phyloP scores from a whole-genome alignment of 2,113 vertebrate genomes.

The Hemiprocne comata region DNA sequence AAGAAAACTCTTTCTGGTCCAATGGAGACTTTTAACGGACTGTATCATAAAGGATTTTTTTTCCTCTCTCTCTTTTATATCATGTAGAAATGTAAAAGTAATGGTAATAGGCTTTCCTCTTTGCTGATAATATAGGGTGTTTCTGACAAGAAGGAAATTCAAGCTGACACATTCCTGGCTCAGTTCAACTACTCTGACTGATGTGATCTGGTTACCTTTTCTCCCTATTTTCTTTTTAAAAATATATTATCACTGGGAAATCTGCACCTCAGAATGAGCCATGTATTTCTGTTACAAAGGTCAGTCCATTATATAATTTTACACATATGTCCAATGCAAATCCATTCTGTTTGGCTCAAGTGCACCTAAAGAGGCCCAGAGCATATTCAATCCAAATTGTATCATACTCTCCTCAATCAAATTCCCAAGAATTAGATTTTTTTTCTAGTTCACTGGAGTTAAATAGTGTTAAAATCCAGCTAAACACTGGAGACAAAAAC shows the following conservation, averaged over 20 bases:
- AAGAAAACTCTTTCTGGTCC: constrained; percentile 23
- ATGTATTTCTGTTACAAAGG: constrained; percentile 41
- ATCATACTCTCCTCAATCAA: background rate
- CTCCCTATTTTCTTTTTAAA: constrained; percentile 17
- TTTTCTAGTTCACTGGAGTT: background rate
- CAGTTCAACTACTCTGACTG: constrained; percentile 13
- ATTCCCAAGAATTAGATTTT: background rate
- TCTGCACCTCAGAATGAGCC: constrained; percentile 26
- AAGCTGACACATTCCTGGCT: constrained; percentile 13
- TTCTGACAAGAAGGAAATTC: constrained; percentile 50
- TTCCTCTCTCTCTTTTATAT: background rate
- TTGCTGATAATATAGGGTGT: constrained; percentile 10
- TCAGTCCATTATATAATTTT: constrained; percentile 50
- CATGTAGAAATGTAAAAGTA: constrained; percentile 38
- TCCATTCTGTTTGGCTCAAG: constrained; percentile 27
- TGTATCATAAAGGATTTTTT: background rate
- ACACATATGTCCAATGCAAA: constrained; percentile 25
- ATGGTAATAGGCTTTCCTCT: constrained; percentile 19
- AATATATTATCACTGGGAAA: constrained; percentile 44
- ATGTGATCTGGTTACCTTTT: constrained; percentile 46
- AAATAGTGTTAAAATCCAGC: background rate
- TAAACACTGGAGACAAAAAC: background rate
- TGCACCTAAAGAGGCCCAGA: background rate
- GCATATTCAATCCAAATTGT: constrained; percentile 18
- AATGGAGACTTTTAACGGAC: background rate